Evolutionary conservation across 2,113 vertebrate genomes (phyloP), one percentile per base, ranked within the genome.

Genomic region (Microcebus jonahi): DNA sequence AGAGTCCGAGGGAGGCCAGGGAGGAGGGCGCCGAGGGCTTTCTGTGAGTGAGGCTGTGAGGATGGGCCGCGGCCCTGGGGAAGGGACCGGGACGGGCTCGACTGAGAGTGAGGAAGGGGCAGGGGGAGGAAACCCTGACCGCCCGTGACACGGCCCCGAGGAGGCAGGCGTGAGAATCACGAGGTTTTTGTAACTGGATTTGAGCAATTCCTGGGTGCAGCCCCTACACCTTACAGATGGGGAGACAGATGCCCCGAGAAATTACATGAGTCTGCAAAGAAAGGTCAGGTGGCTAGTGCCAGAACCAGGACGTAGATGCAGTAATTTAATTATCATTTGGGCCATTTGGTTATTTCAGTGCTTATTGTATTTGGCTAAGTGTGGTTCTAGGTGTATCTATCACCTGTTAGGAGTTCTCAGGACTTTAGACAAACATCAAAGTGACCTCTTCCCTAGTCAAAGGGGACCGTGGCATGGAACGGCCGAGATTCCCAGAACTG

Each of bases 31-130:
- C 23, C 3, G 36, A 55, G 34, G 76, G 2, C 42, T 53, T 25
- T 55, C 10, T 11, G 4, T 29, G 3, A 48, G 25, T 36, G 34
- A 63, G 53, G n/a, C 25, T 12, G 0, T 25, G 25, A 21, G 20
- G 55, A 6, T 2, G 68, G 34, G 25, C 29, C 42, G 4, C 3
- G 8, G 14, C 0, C 10, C 8, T 3, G n/a, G 87, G 77, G 9
- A 21, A 4, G 50, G 4, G 50, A 11, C 1, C 10, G 2, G 0
- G 36, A 8, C 27, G 17, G 50, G 61, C n/a, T 53, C 0, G 0
- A 6, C 0, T 27, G 73, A 39, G 76, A 36, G 88, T 2, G n/a
- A 11, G 45, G 29, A 3, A 7, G 61, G 21, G 29, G 79, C 10
- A 4, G 50, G 23, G 8, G 2, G 17, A 79, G 83, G 73, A 71